phyloP scores from a whole-genome alignment of 1,140 invertebrate species.

The Uloborus diversus region DNA sequence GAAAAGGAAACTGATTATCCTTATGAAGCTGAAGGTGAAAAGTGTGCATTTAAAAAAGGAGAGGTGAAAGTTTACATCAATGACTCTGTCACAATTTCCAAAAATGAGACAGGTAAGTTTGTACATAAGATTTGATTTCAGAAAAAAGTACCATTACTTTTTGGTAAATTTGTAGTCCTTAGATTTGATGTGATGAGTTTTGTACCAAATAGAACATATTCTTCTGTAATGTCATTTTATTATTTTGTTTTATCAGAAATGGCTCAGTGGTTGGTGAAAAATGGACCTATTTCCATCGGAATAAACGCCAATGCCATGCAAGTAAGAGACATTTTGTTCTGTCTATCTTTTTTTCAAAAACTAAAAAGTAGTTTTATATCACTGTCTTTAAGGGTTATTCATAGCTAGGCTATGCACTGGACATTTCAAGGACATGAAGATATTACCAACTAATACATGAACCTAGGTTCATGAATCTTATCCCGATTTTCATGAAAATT shows the following conservation, averaged over 20 bases:
- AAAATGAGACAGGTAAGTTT: constrained; percentile 77
- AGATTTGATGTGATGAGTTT: too few species aligned
- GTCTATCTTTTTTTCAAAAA: not conserved
- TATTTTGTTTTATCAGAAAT: constrained; percentile 72
- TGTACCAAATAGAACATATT: too few species aligned
- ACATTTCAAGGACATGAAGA: too few species aligned
- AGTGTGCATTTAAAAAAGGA: constrained; percentile 79
- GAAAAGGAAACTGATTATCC: constrained; percentile 93
- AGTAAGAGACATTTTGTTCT: constrained; percentile 62
- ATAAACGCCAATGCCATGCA: constrained; percentile 99
- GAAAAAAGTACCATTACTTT: too few species aligned
- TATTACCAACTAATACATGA: too few species aligned
- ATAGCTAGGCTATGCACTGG: too few species aligned
- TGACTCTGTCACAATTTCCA: constrained; percentile 86
- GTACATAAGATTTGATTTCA: not conserved
- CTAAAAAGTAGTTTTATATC: not conserved
- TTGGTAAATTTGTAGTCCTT: not conserved
- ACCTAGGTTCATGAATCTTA: too few species aligned
- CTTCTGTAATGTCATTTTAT: not conserved
- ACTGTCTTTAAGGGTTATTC: too few species aligned
- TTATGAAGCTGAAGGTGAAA: constrained; percentile 84
- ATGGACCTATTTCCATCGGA: constrained; percentile 96
- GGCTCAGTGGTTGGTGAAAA: constrained; percentile 87
- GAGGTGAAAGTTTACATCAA: constrained; percentile 78
- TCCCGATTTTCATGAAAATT: too few species aligned